Base-by-base conservation (phyloP, 2,113 vertebrate genomes). In the Willisornis vidua region DNA sequence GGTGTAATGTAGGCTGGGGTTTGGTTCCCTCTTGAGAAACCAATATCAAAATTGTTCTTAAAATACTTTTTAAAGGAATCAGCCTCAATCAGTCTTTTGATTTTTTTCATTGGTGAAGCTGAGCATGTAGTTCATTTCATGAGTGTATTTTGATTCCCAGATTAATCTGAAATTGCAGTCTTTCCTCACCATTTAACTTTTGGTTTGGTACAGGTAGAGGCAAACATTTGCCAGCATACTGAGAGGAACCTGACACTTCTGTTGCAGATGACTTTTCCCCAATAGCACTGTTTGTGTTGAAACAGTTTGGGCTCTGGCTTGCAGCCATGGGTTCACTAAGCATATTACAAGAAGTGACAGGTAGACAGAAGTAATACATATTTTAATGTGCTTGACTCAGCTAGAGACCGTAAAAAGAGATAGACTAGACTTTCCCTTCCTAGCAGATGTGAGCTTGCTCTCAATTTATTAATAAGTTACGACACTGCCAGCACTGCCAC, bases 401-500 rank as follows among this genome's bases (percentile, higher is more conserved):
- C 86, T 68, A 59, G 90, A 92, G 78, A 89, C 86, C 62, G 43
- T 70, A 78, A 70, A 87, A 93, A 82, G 73, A 70, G 37, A 55
- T 66, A 81, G 87, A 17, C 88, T 72, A 92, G 90, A 63, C 57
- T 78, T 79, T 48, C 37, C 37, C 73, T 71, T 90, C 75, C 67
- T 39, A 93, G 87, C 94, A 91, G 78, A 89, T 88, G 85, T 57
- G 58, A 87, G 33, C 71, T 89, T 90, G 41, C 70, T 90, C 81
- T 85, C 55, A 68, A 25, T 96, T 96, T 96, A 94, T 95, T 97
- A 93, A 94, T 97, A 94, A 95, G 94, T 97, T 96, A 87, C 5
- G 10, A 72, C 51, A 31, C 55, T 78, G 76, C 65, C 85, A 77
- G 76, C 54, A 5, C 2, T 61, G 81, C 87, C 71, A n/a, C 41